A percentile compares a stretch with the other conserved stretches of the same genome.
These are phyloP conservation scores for Taurulus bubalis DNA, from an alignment of 2,113 vertebrate species.

Conservation along the genomic window DNA sequence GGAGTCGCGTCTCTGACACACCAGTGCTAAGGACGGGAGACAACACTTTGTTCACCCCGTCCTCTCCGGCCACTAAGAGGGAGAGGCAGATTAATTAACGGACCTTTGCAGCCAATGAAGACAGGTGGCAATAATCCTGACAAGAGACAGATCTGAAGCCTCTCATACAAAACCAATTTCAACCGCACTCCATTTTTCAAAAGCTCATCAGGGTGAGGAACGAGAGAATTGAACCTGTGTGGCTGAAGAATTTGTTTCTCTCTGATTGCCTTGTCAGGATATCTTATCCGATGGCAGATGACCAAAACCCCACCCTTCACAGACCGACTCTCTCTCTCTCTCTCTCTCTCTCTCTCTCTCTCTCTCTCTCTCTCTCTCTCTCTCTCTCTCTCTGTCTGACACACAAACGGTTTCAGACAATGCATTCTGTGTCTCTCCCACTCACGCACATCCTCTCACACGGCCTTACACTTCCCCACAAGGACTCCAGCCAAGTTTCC, in stretches of 20 bases:
- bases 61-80: slow-evolving; percentile 64
- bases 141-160: slow-evolving; percentile 82
- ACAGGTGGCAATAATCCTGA: slow-evolving; percentile 86
- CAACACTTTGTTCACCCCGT: slow-evolving; percentile 32
- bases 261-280: slow-evolving; percentile 85
- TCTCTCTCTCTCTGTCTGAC: slow-evolving; percentile 41
- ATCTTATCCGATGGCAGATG: slow-evolving; percentile 82
- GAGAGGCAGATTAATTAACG: slow-evolving; percentile 82
- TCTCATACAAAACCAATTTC: slow-evolving; percentile 85
- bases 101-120: slow-evolving; percentile 83
- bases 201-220: slow-evolving; percentile 86
- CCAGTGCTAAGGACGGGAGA: slow-evolving; percentile 29
- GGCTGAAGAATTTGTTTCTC: slow-evolving; percentile 82
- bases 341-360: slow-evolving; percentile 45
- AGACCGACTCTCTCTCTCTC: slow-evolving; percentile 50
- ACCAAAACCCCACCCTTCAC: slow-evolving; percentile 77
- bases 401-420: background rate
- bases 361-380: slow-evolving; percentile 21
- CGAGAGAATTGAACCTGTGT: slow-evolving; percentile 74
- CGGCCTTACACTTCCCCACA: slow-evolving; percentile 38
- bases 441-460: slow-evolving; percentile 1
- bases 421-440: background rate
- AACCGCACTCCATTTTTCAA: slow-evolving; percentile 81
- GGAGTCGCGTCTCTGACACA: slow-evolving; percentile 48
- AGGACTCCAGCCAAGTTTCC: slow-evolving; percentile 18